Evolutionary conservation across 2,797 vertebrate species (phyloP), one percentile per base, ranked within the genome.

Genomic region (Takifugu rubripes): DNA sequence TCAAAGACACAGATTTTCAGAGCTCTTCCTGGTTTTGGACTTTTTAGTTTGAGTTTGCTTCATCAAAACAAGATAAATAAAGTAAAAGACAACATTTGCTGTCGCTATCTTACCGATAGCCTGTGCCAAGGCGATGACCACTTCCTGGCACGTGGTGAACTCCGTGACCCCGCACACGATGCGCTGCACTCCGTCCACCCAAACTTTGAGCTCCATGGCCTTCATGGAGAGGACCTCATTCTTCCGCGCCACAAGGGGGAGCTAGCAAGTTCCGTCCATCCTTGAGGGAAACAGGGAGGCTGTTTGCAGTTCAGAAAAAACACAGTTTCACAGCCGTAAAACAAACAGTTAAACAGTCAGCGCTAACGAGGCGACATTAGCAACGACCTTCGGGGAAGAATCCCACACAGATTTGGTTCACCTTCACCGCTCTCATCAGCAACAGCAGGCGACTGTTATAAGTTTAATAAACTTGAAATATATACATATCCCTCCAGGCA

Each of bases 191-290:
- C 96, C 97, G 26, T 98, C 97, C 78, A 98, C 97, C 97, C 97
- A 99, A 62, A 98, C 97, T 87, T 99, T 99, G 68, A 99, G 93
- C 90, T 99, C 97, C 97, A 99, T 99, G 86, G 82, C 88, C 88
- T 84, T 90, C 88, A 90, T 87, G 78, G 83, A 86, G 77, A 75
- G 66, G 69, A 80, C 80, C 60, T 89, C 86, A 91, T 84, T 80
- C 84, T 79, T 85, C 78, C 78, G 67, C 69, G 78, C 77, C 84
- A 68, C 74, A 59, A 44, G 49, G 43, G 64, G 78, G 59, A 3
- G 57, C 67, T 77, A 27, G 6, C 0, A 36, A 36, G 69, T 61
- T 58, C 6, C 33, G 40, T 49, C 12, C 81, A 85, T 84, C 72
- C 76, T 75, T 16, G 16, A 42, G 66, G 21, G 0, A 0, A 7